Conservation (phyloP, 2,797 vertebrate species). For the Characodon lateralis region DNA sequence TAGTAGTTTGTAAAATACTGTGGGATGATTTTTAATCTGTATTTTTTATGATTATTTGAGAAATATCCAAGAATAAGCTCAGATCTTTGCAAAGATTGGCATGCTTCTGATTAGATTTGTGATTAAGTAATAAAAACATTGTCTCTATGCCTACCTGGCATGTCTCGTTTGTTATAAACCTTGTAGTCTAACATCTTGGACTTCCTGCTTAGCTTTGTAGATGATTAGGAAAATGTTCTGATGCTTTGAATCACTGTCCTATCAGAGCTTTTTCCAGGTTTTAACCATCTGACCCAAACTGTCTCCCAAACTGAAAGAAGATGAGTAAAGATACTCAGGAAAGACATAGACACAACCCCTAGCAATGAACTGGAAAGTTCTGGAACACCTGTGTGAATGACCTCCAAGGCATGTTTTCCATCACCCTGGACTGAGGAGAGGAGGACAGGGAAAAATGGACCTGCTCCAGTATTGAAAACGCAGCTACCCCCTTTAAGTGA, state of each 20-base stretch:
- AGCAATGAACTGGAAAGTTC: neutral
- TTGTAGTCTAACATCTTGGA: neutral
- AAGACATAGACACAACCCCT: neutral
- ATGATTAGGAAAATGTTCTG: neutral
- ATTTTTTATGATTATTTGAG: slow-evolving; percentile 21
- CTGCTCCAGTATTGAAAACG: neutral
- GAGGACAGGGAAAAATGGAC: neutral
- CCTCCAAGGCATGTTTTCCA: neutral
- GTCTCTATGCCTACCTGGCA: slow-evolving; percentile 1
- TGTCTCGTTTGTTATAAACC: neutral
- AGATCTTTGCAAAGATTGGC: neutral
- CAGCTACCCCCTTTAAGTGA: neutral
- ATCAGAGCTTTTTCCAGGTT: neutral
- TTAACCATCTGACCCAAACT: neutral
- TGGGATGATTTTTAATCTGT: slow-evolving; percentile 29
- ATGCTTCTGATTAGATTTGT: slow-evolving; percentile 7
- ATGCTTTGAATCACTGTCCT: neutral
- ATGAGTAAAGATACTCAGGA: neutral
- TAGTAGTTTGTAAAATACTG: slow-evolving; percentile 24
- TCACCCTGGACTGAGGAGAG: neutral
- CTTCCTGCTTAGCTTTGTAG: neutral
- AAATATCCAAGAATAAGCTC: slow-evolving; percentile 4
- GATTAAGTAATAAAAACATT: slow-evolving; percentile 53
- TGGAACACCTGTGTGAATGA: neutral
- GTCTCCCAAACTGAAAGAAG: neutral